Evolutionary conservation across 2,888 invertebrate genomes (phyloP).

Genomic region (Oligia latruncula): DNA sequence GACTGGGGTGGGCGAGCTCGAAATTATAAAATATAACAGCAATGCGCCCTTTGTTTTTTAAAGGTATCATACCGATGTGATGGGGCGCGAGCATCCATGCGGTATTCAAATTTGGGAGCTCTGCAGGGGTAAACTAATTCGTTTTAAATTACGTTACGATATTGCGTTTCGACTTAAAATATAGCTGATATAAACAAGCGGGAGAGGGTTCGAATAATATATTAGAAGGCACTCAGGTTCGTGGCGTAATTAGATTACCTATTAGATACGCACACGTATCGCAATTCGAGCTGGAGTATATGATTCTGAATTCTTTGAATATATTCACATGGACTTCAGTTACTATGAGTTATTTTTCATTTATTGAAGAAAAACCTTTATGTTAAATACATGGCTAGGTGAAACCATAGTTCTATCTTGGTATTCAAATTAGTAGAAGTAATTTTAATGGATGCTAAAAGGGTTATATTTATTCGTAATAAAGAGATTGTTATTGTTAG

Average conservation of each 20-base stretch:
- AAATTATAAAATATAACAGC: slow-evolving; percentile 86
- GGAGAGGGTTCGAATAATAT: slow-evolving; percentile 85
- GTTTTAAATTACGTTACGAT: slow-evolving; percentile 90
- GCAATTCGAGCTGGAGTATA: slow-evolving; percentile 60
- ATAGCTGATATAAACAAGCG: slow-evolving; percentile 85
- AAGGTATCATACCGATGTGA: slow-evolving; percentile 79
- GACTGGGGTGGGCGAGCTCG: slow-evolving; percentile 72
- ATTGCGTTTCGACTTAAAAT: slow-evolving; percentile 87
- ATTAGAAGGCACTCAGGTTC: slow-evolving; percentile 76
- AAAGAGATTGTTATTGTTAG: slow-evolving; percentile 56
- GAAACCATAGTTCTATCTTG: neutral
- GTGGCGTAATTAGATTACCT: slow-evolving; percentile 77
- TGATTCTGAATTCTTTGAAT: slow-evolving; percentile 31
- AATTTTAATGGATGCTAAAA: slow-evolving; percentile 42
- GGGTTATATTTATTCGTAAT: slow-evolving; percentile 41
- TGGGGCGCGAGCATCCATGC: slow-evolving; percentile 84
- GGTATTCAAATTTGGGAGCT: slow-evolving; percentile 87
- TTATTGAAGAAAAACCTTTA: slow-evolving; percentile 17
- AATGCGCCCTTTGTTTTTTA: slow-evolving; percentile 87
- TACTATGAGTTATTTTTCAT: slow-evolving; percentile 4
- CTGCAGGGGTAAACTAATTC: slow-evolving; percentile 88
- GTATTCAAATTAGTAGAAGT: neutral
- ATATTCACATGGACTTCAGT: slow-evolving; percentile 2
- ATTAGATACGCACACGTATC: slow-evolving; percentile 73
- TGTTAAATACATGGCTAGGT: neutral